Conservation (phyloP, 1,140 invertebrate species). For the Pogonomyrmex barbatus region DNA sequence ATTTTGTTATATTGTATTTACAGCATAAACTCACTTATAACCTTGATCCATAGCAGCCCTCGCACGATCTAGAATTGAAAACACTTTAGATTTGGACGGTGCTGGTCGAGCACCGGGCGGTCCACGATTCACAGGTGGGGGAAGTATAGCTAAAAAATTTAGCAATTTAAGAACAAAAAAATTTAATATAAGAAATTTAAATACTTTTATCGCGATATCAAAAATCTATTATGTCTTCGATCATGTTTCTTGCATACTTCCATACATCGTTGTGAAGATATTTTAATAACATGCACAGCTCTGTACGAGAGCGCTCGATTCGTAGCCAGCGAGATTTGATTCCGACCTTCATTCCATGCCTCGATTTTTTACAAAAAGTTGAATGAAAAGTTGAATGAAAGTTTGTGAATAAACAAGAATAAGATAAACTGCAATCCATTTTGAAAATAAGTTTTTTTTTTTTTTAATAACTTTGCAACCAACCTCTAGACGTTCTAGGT, state of each 20-base stretch:
- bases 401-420: no score
- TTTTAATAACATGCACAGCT: no score
- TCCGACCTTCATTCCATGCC: no score
- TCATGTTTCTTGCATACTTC: no score
- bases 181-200: not conserved
- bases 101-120: conserved; percentile 85
- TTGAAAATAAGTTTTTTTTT: not conserved
- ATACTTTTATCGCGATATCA: not conserved
- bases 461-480: conserved; percentile 1
- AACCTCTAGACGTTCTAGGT: conserved; percentile 79
- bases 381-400: no score
- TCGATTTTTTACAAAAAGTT: no score
- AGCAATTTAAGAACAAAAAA: no score
- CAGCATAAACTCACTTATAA: conserved; percentile 86
- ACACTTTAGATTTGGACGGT: conserved; percentile 91
- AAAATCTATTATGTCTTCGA: not conserved
- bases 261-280: no score
- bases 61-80: conserved; percentile 93
- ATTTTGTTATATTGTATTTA: not conserved
- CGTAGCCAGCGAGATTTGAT: no score
- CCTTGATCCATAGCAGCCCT: conserved; percentile 92
- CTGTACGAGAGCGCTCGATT: no score
- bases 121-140: conserved; percentile 83
- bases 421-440: no score
- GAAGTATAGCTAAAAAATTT: conserved; percentile 78